phyloP scores from a whole-genome alignment of 2,888 invertebrate genomes.

The Cistogaster globosa region DNA sequence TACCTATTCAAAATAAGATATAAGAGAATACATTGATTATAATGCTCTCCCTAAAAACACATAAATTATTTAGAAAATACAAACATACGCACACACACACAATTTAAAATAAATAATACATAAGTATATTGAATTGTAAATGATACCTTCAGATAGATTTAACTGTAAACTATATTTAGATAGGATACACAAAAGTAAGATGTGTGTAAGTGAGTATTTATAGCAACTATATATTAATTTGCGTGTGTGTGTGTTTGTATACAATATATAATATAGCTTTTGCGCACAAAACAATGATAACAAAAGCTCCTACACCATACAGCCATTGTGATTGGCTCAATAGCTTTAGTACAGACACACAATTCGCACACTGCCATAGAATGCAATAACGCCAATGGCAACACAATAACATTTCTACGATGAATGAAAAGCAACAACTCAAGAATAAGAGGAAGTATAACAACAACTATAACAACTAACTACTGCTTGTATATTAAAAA shows the following conservation, averaged over 20 bases:
- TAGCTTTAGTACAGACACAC: constrained; percentile 72
- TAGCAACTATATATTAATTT: not conserved
- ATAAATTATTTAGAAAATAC: not conserved
- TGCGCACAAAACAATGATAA: constrained; percentile 77
- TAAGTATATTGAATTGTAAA: not conserved
- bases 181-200: not conserved
- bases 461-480: constrained; percentile 31
- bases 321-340: constrained; percentile 82
- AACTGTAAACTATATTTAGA: not conserved
- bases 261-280: constrained; percentile 72
- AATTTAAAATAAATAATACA: not conserved
- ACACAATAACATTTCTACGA: constrained; percentile 65
- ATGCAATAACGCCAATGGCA: constrained; percentile 72
- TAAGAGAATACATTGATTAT: constrained; percentile 18
- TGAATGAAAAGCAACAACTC: constrained; percentile 53
- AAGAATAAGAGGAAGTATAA: constrained; percentile 39
- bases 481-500: constrained; percentile 41
- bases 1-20: not conserved
- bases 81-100: not conserved
- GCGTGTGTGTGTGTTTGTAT: not conserved
- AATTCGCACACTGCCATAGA: constrained; percentile 63
- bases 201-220: not conserved
- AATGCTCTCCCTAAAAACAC: constrained; percentile 9
- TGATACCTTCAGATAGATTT: not conserved
- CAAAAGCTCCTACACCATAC: constrained; percentile 81